These are phyloP conservation scores for Hiodon alosoides DNA, from an alignment of 2,113 vertebrate genomes.

Conservation along the genomic window DNA sequence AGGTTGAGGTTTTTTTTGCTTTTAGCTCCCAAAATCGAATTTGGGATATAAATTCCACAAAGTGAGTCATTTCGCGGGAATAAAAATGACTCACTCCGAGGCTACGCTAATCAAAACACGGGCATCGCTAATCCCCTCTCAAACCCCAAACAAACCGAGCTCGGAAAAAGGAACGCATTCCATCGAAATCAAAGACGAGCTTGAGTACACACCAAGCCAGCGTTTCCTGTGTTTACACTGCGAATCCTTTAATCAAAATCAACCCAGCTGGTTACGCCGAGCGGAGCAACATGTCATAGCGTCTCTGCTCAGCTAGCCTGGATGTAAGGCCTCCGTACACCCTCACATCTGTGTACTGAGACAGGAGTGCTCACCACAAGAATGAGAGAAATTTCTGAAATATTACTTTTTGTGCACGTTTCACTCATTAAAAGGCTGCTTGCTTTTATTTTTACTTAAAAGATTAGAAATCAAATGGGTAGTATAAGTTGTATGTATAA, in stretches of 20 bases:
- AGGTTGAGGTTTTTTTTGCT: no score
- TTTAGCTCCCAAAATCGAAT: slow-evolving; percentile 35
- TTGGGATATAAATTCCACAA: slow-evolving; percentile 38
- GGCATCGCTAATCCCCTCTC: slow-evolving; percentile 27
- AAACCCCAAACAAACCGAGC: slow-evolving; percentile 43
- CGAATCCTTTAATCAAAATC: neutral
- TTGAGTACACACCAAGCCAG: neutral
- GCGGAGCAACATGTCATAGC: slow-evolving; percentile 1
- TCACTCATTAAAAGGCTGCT: no score
- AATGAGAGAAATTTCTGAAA: neutral
- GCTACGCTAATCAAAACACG: slow-evolving; percentile 44
- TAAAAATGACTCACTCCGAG: slow-evolving; percentile 39
- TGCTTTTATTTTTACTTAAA: no score
- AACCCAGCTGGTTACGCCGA: neutral
- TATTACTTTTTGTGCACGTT: slow-evolving; percentile 41
- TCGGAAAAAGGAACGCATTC: slow-evolving; percentile 29
- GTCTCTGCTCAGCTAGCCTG: neutral
- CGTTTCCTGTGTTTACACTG: no score
- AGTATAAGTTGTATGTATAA: no score
- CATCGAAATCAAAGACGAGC: slow-evolving; percentile 29
- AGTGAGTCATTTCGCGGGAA: neutral
- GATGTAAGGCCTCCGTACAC: neutral
- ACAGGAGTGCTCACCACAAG: neutral
- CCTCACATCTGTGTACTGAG: neutral
- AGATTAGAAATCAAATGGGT: no score